A percentile compares a stretch with the other conserved stretches of the same genome.
Evolutionary conservation across 2,797 vertebrate genomes (phyloP).

Genomic region (Sternarchorhynchus goeldii): DNA sequence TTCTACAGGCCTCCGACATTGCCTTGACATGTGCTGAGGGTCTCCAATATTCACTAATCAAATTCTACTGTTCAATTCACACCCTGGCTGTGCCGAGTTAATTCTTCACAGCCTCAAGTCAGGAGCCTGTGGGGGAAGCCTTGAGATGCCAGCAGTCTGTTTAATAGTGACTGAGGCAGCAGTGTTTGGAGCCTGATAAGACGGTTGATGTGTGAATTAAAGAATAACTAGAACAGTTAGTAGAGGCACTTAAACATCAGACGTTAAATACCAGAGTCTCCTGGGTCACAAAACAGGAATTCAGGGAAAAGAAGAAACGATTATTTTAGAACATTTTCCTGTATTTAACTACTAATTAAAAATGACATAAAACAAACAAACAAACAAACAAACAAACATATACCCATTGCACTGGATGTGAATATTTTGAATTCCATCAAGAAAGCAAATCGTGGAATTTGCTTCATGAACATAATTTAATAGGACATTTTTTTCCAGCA

Average conservation of each 20-base stretch:
- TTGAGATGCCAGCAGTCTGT: not conserved
- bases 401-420: not conserved
- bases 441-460: not conserved
- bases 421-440: not conserved
- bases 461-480: constrained; percentile 20
- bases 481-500: not conserved
- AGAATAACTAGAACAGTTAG: not conserved
- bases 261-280: not conserved
- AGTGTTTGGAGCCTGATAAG: constrained; percentile 5
- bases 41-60: constrained; percentile 4
- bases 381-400: not conserved
- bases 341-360: not conserved
- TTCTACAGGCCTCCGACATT: not conserved
- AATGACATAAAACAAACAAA: not conserved
- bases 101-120: not conserved
- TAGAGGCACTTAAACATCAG: not conserved
- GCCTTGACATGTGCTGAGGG: constrained; percentile 1
- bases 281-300: not conserved
- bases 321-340: too few species aligned
- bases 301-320: not conserved
- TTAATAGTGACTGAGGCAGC: constrained; percentile 9
- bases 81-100: not conserved
- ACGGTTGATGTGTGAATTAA: not conserved
- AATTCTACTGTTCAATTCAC: not conserved
- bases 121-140: not conserved